These are phyloP conservation scores for Rhinichthys klamathensis DNA, from an alignment of 2,113 vertebrate species.

Conservation along the genomic window DNA sequence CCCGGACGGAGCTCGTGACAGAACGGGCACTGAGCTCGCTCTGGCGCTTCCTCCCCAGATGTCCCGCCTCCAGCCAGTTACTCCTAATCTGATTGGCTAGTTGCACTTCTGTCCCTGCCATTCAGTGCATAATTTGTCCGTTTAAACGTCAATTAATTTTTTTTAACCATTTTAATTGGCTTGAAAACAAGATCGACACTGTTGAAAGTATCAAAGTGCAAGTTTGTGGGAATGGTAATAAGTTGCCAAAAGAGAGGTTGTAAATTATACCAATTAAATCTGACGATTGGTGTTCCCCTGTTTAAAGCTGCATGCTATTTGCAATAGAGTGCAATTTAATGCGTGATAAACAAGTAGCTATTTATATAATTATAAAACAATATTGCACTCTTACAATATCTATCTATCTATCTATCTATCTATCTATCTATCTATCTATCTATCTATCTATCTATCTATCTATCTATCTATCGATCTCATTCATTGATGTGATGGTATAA, in stretches of 20 bases:
- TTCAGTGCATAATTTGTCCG: conserved; percentile 5
- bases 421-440: conserved; percentile 36
- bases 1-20: conserved; percentile 77
- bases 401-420: conserved; percentile 28
- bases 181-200: conserved; percentile 16
- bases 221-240: not conserved
- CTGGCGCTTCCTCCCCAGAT: conserved; percentile 37
- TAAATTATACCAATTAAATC: conserved; percentile 2
- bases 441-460: conserved; percentile 44
- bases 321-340: not conserved
- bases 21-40: conserved; percentile 62
- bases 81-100: conserved; percentile 21
- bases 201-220: conserved; percentile 35
- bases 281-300: not conserved
- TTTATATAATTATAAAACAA: not conserved
- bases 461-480: conserved; percentile 44
- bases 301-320: not conserved
- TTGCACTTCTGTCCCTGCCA: not conserved
- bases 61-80: conserved; percentile 7
- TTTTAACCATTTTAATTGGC: conserved; percentile 21
- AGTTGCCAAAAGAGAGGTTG: not conserved
- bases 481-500: not conserved
- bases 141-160: conserved; percentile 18
- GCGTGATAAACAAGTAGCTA: not conserved
- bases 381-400: no score